Conservation (phyloP, 2,888 invertebrate species). For the Cephus runcator region DNA sequence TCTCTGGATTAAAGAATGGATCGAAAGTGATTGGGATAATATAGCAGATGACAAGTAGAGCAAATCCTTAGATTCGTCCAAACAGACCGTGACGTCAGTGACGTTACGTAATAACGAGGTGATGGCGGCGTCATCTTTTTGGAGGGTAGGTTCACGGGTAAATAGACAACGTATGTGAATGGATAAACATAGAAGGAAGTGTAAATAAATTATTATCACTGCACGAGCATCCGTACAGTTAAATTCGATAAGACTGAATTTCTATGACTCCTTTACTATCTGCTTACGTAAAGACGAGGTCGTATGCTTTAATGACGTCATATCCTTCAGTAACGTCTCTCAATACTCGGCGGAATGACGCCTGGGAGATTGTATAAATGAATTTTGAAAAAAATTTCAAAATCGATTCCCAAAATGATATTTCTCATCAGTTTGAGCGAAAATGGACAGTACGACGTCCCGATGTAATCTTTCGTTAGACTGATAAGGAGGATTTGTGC, state of each 20-base stretch:
- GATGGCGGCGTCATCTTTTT: background rate
- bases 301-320: background rate
- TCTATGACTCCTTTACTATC: background rate
- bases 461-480: background rate
- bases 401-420: background rate
- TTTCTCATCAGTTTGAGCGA: background rate
- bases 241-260: background rate
- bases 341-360: background rate
- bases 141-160: background rate
- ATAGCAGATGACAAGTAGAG: slow-evolving; percentile 10
- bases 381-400: background rate
- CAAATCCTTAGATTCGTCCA: slow-evolving; percentile 19
- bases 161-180: background rate
- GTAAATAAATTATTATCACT: background rate
- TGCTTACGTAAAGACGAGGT: background rate
- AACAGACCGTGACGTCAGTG: background rate
- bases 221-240: background rate
- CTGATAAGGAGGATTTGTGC: background rate
- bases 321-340: background rate
- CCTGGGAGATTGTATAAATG: background rate
- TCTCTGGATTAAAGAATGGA: background rate
- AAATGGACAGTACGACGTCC: background rate
- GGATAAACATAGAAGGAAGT: background rate
- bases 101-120: background rate
- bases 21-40: background rate